Conservation (phyloP, 2,797 vertebrate genomes). For the Chelon labrosus region DNA sequence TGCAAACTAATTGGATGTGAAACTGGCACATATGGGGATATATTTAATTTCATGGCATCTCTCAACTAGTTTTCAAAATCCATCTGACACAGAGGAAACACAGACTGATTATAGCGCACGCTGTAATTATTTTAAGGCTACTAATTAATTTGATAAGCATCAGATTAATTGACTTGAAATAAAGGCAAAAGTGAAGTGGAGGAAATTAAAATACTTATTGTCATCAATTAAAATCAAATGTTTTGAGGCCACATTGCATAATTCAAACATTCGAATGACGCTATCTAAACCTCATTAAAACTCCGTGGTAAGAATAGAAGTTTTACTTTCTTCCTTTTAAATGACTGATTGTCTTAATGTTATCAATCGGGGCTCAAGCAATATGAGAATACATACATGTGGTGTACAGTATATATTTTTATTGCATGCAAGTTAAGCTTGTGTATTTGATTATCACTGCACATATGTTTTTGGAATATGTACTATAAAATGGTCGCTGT, state of each 20-base stretch:
- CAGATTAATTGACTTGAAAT: slow-evolving; percentile 68
- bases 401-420: too few species aligned
- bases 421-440: too few species aligned
- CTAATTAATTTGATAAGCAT: slow-evolving; percentile 73
- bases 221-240: slow-evolving; percentile 25
- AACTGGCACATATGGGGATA: slow-evolving; percentile 6
- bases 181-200: slow-evolving; percentile 56
- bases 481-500: too few species aligned
- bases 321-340: too few species aligned
- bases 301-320: not conserved
- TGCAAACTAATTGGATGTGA: slow-evolving; percentile 12
- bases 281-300: not conserved
- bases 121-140: slow-evolving; percentile 66
- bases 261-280: not conserved
- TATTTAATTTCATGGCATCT: slow-evolving; percentile 46
- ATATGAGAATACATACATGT: too few species aligned
- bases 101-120: slow-evolving; percentile 45
- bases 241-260: not conserved
- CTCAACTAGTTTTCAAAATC: slow-evolving; percentile 45
- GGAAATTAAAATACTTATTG: slow-evolving; percentile 66
- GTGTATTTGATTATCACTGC: too few species aligned
- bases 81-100: slow-evolving; percentile 49
- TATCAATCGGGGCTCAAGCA: not conserved
- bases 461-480: too few species aligned
- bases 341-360: not conserved